Evolutionary conservation across 2,888 invertebrate genomes (phyloP).

Genomic region (Melinaea marsaeus): DNA sequence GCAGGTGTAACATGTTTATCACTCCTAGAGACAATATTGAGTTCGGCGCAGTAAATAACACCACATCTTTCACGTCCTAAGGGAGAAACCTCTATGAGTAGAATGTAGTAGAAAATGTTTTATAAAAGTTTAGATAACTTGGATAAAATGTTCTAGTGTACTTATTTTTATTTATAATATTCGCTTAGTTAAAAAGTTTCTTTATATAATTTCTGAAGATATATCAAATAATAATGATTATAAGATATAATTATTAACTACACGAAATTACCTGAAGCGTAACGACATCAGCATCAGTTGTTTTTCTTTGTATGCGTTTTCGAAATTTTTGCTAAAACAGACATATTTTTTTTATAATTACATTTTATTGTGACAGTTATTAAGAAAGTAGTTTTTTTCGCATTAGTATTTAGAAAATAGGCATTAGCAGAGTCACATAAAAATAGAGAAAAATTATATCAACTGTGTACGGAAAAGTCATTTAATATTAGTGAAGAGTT

Average conservation of each 20-base stretch:
- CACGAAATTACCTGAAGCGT: conserved; percentile 46
- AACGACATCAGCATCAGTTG: conserved; percentile 62
- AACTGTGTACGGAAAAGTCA: too few species aligned
- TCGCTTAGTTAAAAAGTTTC: background rate
- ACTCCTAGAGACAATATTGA: conserved; percentile 62
- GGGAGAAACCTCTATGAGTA: conserved; percentile 12
- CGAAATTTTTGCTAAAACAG: conserved; percentile 58
- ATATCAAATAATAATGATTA: background rate
- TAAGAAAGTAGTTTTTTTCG: too few species aligned
- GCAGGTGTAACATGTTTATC: conserved; percentile 71
- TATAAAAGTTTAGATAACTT: conserved; percentile 5
- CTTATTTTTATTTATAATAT: background rate
- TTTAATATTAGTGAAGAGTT: too few species aligned
- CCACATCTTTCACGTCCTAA: conserved; percentile 79
- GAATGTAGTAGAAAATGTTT: conserved; percentile 16
- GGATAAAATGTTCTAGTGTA: background rate
- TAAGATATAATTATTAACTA: conserved; percentile 9
- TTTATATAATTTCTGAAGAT: background rate
- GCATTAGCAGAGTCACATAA: too few species aligned
- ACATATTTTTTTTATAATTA: background rate
- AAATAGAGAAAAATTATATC: too few species aligned
- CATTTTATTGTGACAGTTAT: background rate
- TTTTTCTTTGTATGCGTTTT: conserved; percentile 67
- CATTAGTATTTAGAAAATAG: too few species aligned
- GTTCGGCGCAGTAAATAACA: conserved; percentile 64